Evolutionary conservation across 2,113 vertebrate species (phyloP), one percentile per base, ranked within the genome.

Genomic region (Collichthys lucidus): DNA sequence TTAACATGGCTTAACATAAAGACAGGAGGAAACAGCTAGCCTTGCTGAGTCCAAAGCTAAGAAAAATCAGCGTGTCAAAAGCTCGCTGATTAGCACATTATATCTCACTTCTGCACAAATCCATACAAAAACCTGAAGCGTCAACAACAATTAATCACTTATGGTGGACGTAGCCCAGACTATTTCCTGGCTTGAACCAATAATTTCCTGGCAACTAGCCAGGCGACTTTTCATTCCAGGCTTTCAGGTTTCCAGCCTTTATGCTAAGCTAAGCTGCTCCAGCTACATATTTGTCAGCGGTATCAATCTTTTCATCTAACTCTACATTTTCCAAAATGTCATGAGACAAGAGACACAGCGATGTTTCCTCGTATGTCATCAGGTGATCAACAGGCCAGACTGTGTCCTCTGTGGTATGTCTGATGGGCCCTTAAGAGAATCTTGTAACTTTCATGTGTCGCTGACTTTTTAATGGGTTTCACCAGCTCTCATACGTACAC

Each of bases 381-480:
- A 24, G n/a, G 29, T 44, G n/a, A 69, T 29, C n/a, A 42, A 26
- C 2, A 29, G 15, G 10, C 10, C 20, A 62, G 14, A 26, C 15
- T 61, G 17, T 46, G 56, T 47, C 22, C 11, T 40, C 9, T 40
- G 35, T 40, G 35, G 35, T 8, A 35, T 35, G 35, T 35, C 35
- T 35, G 52, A 24, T 26, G 11, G 5, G 15, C 12, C n/a, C 47
- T 35, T 10, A 60, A 26, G 24, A 64, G 44, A 35, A 42, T 65
- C 53, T 60, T 61, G n/a, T 42, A 42, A 57, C 47, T 63, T 66
- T 72, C 47, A 61, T 35, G 17, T 29, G 14, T 65, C 59, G 26
- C 59, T 68, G 68, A 20, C 9, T 49, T 74, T 65, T 35, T 40
- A 3, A 56, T 55, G 22, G 44, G 4, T 24, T 74, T 77, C 31